Base-by-base conservation (phyloP, 2,113 vertebrate genomes). In the Porphyrio hochstetteri region DNA sequence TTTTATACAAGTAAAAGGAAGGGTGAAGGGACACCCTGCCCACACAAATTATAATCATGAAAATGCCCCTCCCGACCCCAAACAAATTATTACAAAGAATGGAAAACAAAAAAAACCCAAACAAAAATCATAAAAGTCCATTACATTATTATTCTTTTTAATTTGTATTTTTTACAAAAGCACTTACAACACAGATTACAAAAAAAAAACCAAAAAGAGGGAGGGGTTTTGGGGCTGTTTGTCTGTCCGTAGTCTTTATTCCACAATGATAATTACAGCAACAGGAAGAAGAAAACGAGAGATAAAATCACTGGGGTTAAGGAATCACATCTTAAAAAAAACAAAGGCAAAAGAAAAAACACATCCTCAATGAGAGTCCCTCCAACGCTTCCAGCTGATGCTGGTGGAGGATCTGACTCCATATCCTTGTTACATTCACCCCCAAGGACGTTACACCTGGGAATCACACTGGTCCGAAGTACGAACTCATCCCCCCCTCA, bases 1-100 rank as follows among this genome's bases (percentile, higher is more conserved):
- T 97, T 98, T 98, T 97, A 96, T 97, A 98, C 98, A 98, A 98
- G 98, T 97, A 96, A 98, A 98, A 98, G 97, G 97, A 82, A 86
- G 93, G 97, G 96, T 87, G 96, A 97, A 75, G 94, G 95, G 92
- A 97, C 94, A 97, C 95, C 96, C 96, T 55, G 35, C 92, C 97
- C 97, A 96, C 76, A 97, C 94, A 96, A 97, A 96, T 97, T 80
- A 96, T 94, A 97, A 95, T 92, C 96, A 97, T 96, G 97, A 97
- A 97, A 97, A 97, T 91, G 78, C 46, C 74, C 90, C 82, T 56
- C 64, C 71, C 20, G 63, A 93, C 81, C 96, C 97, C 52, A 65
- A 95, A 89, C 85, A 82, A 96, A 97, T 96, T 42, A 65, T 94
- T 88, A 96, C 97, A 97, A 96, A 96, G 97, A 94, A 97, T 95